Evolutionary conservation across 30 jellyfish, hydroid and myxozoan species (phyloP).

Genomic region (Hydra vulgaris): DNA sequence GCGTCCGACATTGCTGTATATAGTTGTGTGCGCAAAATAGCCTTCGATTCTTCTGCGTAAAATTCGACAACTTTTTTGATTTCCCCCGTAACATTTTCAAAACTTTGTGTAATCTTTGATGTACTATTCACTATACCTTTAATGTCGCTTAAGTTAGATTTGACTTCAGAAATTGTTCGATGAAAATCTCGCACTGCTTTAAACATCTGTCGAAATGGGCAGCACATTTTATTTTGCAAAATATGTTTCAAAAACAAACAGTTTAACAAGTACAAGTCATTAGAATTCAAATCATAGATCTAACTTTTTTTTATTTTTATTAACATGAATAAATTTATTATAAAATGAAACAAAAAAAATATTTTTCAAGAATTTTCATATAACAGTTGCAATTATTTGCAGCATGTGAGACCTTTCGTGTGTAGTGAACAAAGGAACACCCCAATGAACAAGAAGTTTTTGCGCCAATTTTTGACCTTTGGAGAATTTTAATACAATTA

Average conservation of each 20-base stretch:
- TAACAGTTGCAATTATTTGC: not conserved
- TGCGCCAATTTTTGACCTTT: not conserved
- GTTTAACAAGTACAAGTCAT: too few species aligned
- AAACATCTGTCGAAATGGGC: constrained; percentile 4
- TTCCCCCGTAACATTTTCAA: constrained; percentile 19
- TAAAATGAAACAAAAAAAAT: too few species aligned
- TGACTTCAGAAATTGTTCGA: constrained; percentile 12
- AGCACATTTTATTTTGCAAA: constrained; percentile 1
- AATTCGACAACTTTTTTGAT: constrained; percentile 21
- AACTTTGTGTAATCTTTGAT: constrained; percentile 11
- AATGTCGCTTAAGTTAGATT: not conserved
- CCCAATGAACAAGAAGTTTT: not conserved
- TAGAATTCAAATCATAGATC: too few species aligned
- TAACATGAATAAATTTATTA: too few species aligned
- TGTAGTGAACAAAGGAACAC: not conserved
- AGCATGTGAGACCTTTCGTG: not conserved
- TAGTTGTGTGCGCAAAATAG: constrained; percentile 1
- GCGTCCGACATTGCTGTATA: constrained; percentile 1
- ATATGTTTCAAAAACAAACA: not conserved
- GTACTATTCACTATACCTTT: not conserved
- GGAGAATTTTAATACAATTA: too few species aligned
- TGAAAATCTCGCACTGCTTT: constrained; percentile 14
- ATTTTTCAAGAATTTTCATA: too few species aligned
- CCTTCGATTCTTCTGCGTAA: constrained; percentile 18
- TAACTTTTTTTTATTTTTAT: too few species aligned